Evolutionary conservation across 2,888 invertebrate species (phyloP).

Genomic region (Drosophila meridiana): DNA sequence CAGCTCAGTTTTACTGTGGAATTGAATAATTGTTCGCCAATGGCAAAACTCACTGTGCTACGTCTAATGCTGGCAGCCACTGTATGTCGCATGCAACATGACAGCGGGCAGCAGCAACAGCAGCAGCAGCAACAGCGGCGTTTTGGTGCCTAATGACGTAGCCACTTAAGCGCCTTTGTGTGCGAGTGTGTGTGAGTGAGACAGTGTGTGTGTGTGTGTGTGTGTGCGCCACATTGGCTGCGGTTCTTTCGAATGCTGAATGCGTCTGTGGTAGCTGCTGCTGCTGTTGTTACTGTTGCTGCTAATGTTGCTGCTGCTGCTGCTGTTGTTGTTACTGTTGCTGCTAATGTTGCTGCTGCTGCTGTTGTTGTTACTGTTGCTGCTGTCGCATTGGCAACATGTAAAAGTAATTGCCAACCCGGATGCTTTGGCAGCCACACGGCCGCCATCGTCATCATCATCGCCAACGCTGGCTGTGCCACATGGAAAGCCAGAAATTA

Average conservation of each 20-base stretch:
- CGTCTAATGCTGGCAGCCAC: conserved; percentile 31
- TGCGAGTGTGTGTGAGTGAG: conserved; percentile 20
- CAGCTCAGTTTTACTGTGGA: neutral
- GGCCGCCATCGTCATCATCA: conserved; percentile 13
- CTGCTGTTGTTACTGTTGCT: conserved; percentile 40
- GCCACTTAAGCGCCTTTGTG: conserved; percentile 68
- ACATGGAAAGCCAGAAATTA: conserved; percentile 79
- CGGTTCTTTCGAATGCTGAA: conserved; percentile 68
- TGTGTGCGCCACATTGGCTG: conserved; percentile 74
- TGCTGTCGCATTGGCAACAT: conserved; percentile 73
- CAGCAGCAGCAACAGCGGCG: conserved; percentile 40
- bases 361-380: conserved; percentile 37
- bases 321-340: conserved; percentile 40
- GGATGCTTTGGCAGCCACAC: conserved; percentile 65
- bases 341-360: conserved; percentile 7
- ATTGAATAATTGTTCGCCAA: neutral
- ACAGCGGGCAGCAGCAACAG: conserved; percentile 40
- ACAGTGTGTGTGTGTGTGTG: conserved; percentile 22
- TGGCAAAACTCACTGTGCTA: neutral
- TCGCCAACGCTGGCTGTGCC: conserved; percentile 52
- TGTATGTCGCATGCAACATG: conserved; percentile 57
- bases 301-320: too few species aligned
- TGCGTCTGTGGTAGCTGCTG: conserved; percentile 52
- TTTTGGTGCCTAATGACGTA: conserved; percentile 74
- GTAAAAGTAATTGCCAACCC: conserved; percentile 80